phyloP scores from a whole-genome alignment of 2,888 invertebrate species.

The Epicampocera succincta region DNA sequence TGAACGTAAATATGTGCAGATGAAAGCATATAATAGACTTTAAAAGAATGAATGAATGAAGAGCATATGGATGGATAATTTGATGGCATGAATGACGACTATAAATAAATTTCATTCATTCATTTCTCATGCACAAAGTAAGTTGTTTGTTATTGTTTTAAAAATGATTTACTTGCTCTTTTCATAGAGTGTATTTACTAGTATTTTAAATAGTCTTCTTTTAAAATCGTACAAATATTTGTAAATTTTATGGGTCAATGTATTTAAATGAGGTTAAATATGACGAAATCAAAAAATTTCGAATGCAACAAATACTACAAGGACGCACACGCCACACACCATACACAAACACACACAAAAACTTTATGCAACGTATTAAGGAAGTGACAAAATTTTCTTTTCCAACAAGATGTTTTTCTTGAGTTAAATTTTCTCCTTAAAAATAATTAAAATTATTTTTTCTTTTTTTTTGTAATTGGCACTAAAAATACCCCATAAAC shows the following conservation, averaged over 20 bases:
- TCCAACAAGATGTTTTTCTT: too few species aligned
- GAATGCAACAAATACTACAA: constrained; percentile 60
- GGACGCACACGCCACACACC: constrained; percentile 20
- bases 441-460: too few species aligned
- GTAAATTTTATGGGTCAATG: constrained; percentile 66
- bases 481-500: too few species aligned
- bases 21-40: constrained; percentile 9
- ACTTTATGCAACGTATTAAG: background rate
- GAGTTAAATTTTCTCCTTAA: too few species aligned
- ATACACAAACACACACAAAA: background rate
- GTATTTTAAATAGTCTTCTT: background rate
- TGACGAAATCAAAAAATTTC: constrained; percentile 61
- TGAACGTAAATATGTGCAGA: background rate
- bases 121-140: constrained; percentile 26
- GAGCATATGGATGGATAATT: constrained; percentile 18
- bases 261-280: constrained; percentile 65
- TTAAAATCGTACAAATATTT: constrained; percentile 22
- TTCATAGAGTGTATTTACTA: background rate
- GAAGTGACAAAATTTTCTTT: too few species aligned
- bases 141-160: constrained; percentile 12
- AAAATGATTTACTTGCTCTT: constrained; percentile 5
- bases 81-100: constrained; percentile 42
- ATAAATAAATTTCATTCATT: constrained; percentile 59
- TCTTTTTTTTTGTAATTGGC: too few species aligned
- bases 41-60: constrained; percentile 15